phyloP scores from a whole-genome alignment of 2,797 vertebrate species.

The Buceros bicornis region DNA sequence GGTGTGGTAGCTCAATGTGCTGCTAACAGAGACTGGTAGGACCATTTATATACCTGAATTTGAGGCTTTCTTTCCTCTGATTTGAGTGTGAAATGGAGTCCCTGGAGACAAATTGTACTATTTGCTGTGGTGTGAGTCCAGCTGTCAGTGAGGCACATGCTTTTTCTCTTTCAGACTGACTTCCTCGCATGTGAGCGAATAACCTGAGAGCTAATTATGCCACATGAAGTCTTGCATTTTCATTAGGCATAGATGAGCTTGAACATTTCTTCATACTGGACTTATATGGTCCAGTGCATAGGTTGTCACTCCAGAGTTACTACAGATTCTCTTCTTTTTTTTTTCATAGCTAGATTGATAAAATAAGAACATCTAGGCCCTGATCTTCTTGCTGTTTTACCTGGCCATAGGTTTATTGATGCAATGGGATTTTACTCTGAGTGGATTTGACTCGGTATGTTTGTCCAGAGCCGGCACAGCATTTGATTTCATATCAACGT shows the following conservation, averaged over 20 bases:
- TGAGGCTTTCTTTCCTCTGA: not conserved
- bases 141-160: not conserved
- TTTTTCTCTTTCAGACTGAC: conserved; percentile 6
- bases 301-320: not conserved
- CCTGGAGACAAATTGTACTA: not conserved
- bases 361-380: not conserved
- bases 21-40: not conserved
- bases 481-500: not conserved
- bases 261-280: not conserved
- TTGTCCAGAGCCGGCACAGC: not conserved
- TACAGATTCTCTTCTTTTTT: not conserved
- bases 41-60: not conserved
- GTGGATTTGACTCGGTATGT: not conserved
- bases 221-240: not conserved
- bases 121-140: not conserved
- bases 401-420: not conserved
- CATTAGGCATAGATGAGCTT: not conserved
- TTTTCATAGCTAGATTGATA: not conserved
- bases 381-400: not conserved
- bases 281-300: too few relatives aligned
- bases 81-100: not conserved
- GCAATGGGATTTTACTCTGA: not conserved
- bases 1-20: not conserved
- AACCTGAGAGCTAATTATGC: not conserved
- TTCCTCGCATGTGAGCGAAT: not conserved